Base-by-base conservation (phyloP, 2,113 vertebrate genomes). In the Dasypus novemcinctus region DNA sequence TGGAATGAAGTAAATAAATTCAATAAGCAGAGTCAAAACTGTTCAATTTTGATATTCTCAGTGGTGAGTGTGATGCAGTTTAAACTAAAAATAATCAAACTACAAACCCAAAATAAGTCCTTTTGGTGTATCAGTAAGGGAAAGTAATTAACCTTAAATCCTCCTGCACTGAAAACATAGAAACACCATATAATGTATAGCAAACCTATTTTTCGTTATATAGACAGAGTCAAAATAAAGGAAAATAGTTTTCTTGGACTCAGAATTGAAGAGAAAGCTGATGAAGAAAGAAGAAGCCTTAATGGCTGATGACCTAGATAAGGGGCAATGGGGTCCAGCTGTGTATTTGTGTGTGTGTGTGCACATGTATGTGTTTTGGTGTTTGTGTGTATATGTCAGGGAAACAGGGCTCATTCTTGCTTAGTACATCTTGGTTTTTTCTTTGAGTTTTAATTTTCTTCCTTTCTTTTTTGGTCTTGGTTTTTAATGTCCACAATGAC, bases 301-400 rank as follows among this genome's bases (percentile, higher is more conserved):
- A 18, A 20, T 69, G 36, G 7, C n/a, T 29, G 36, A 11, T 0
- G 3, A 3, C 3, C 0, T 59, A 5, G 12, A 20, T 2, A 4
- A 27, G 11, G 4, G 43, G 4, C 0, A 13, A 25, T 2, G 57
- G 29, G 59, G 6, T 2, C 1, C 8, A 41, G 80, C 7, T 4
- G 29, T n/a, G 46, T 7, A 41, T 4, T 23, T 10, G 10, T 31
- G 29, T 43, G 52, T 5, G 3, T 43, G 41, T 29, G 41, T 6
- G 41, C 13, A 41, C 13, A 13, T 74, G 38, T 71, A 36, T 20
- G 20, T n/a, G 33, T 25, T 4, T 21, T 20, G 57, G 66, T n/a
- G n/a, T 18, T 2, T 13, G 69, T 11, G 11, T 23, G 7, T 38
- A 6, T 23, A 0, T 29, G 14, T 8, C 15, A 31, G 20, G 27